Evolutionary conservation across 37 sponge, comb jelly and placozoan genomes (phyloP).

Genomic region (Aphrocallistes beatrix): DNA sequence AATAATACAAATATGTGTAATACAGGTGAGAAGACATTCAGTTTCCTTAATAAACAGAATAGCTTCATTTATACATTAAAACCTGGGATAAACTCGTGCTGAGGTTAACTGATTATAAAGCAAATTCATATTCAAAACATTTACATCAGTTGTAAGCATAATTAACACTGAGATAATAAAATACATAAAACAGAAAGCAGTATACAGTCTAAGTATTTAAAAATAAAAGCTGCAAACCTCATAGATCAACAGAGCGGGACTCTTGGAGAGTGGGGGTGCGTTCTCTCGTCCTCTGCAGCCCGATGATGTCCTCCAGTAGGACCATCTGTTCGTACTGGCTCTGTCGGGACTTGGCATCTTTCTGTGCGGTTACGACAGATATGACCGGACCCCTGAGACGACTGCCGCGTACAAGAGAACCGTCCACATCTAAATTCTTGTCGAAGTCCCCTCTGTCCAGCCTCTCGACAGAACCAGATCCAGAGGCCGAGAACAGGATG

Average conservation of each 20-base stretch:
- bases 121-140: too few species aligned
- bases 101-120: too few species aligned
- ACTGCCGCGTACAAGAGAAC: not conserved
- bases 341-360: not conserved
- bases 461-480: conserved; percentile 10
- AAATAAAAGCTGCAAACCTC: not conserved
- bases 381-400: not conserved
- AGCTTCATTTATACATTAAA: too few species aligned
- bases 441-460: not conserved
- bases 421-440: not conserved
- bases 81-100: too few species aligned
- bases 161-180: not conserved
- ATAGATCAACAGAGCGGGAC: not conserved
- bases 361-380: not conserved
- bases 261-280: not conserved
- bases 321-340: not conserved
- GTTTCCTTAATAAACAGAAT: too few species aligned
- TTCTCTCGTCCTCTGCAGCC: not conserved
- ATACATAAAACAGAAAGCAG: not conserved
- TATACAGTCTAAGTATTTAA: not conserved
- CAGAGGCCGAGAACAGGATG: not conserved
- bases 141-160: too few species aligned
- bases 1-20: too few species aligned
- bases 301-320: not conserved
- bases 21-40: too few species aligned